Evolutionary conservation across 2,113 vertebrate genomes (phyloP), one percentile per base, ranked within the genome.

Genomic region (Rhodinocichla rosea): DNA sequence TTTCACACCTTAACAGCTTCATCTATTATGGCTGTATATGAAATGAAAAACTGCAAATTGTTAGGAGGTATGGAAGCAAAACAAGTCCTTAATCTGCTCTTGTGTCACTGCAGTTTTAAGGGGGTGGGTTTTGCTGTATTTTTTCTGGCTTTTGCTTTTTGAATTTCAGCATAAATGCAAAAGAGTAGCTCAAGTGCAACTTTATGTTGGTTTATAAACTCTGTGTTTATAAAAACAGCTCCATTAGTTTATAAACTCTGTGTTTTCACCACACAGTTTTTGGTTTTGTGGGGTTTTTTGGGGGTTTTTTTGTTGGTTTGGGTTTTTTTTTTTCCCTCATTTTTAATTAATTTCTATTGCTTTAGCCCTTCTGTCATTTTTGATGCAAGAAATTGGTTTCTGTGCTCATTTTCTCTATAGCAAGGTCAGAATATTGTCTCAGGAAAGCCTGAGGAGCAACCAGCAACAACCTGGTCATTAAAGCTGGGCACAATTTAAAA

Each of bases 321-420:
- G 9, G 20, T 26, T 50, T 7, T 14, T 7, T 10, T 23, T 22
- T 21, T 47, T 32, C 5, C 1, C 3, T n/a, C 5, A 9, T 56
- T 87, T 95, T 50, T 37, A 82, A 39, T 68, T 78, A 64, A 52
- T 60, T 91, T 57, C 7, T 53, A 15, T 47, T 70, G 39, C 15
- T 78, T 85, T 35, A 47, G n/a, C 49, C 62, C 6, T 56, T 57
- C 19, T 50, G 11, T 32, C 2, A 1, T 21, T 83, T 87, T 70
- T 85, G 62, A 87, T 73, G 37, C 17, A 62, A 83, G 50, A 86
- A 87, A 87, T 59, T n/a, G 19, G 16, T 69, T 91, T 73, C 74
- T 73, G 12, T n/a, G 26, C 45, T 67, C 27, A 39, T 79, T 23
- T 91, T 6, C 40, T 87, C 11, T 27, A 63, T 3, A 68, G 15